Evolutionary conservation across 2,888 invertebrate species (phyloP), one percentile per base, ranked within the genome.

Genomic region (Callosobruchus maculatus): DNA sequence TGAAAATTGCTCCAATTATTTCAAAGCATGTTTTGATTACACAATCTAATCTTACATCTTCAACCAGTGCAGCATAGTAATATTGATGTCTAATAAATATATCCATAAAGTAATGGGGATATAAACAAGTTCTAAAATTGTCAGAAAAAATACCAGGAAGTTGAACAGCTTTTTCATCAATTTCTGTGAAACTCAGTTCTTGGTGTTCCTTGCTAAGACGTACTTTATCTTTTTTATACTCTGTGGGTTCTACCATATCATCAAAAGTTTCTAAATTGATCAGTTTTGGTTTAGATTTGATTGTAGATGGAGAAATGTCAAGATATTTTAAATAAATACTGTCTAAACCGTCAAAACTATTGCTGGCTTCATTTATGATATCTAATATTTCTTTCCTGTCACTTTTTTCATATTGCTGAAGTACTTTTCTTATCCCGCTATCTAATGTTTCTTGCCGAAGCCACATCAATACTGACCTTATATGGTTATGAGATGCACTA

Each of bases 391-490:
- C 87, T 66, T 87, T 84, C 30, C 93, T 89, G 68, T 89, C 87
- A 0, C 85, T 84, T 81, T 89, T 89, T 80, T 90, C 92, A 71
- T 94, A 84, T 77, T 91, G 88, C 0, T 90, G 89, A 31, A 95
- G 82, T 78, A 95, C 91, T 85, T 92, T 92, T 9, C 88, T 84
- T 20, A 95, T 86, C 0, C 95, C 95, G 0, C 92, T 89, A 20
- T 94, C 91, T 22, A 92, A 88, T 0, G 91, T 92, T 84, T 94
- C 92, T 81, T 91, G 89, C 80, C 91, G 90, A 0, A 97, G 83
- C 96, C 97, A 97, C 74, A 90, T 88, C 3, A 97, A 89, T 4
- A 95, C 88, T 1, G 91, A 90, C 77, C 91, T 89, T 78, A 97
- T 94, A 76, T 91, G 90, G 77, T 91, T 89, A 82, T 95, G 93